Evolutionary conservation across 2,113 vertebrate genomes (phyloP).

Genomic region (Peromyscus polionotus): DNA sequence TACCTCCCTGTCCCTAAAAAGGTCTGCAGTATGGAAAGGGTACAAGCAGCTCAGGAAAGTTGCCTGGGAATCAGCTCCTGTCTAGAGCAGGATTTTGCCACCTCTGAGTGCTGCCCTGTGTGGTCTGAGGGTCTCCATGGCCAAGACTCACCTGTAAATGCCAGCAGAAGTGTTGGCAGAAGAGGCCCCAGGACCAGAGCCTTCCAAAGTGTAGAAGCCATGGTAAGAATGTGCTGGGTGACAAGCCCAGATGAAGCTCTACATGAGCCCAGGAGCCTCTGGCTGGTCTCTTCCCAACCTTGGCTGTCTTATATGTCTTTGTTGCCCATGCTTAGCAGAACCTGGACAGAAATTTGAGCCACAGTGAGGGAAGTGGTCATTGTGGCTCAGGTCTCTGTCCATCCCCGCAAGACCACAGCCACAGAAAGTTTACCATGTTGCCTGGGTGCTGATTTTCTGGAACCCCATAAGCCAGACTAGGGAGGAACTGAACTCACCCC

Average conservation of each 20-base stretch:
- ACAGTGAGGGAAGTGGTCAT: slow-evolving; percentile 55
- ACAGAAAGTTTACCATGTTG: neutral
- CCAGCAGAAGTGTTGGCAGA: slow-evolving; percentile 36
- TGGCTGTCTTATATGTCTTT: neutral
- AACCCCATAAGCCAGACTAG: neutral
- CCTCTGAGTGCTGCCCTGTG: too few relatives aligned
- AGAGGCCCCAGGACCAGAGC: neutral
- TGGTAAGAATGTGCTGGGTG: neutral
- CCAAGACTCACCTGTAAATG: slow-evolving; percentile 42
- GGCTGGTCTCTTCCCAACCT: neutral
- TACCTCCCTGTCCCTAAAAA: neutral
- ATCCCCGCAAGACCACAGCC: neutral
- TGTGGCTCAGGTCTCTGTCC: neutral
- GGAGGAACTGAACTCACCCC: neutral
- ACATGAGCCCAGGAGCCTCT: neutral
- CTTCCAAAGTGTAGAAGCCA: neutral
- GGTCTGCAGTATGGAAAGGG: neutral
- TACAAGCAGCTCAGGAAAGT: fast-evolving
- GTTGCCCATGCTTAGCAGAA: neutral
- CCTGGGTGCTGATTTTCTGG: neutral
- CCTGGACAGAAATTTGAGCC: neutral
- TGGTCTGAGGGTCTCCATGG: neutral
- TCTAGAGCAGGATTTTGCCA: neutral
- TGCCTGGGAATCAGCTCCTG: fast-evolving
- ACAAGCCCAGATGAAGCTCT: neutral